phyloP scores from a whole-genome alignment of 1,140 invertebrate genomes.

The Vollenhovia emeryi region DNA sequence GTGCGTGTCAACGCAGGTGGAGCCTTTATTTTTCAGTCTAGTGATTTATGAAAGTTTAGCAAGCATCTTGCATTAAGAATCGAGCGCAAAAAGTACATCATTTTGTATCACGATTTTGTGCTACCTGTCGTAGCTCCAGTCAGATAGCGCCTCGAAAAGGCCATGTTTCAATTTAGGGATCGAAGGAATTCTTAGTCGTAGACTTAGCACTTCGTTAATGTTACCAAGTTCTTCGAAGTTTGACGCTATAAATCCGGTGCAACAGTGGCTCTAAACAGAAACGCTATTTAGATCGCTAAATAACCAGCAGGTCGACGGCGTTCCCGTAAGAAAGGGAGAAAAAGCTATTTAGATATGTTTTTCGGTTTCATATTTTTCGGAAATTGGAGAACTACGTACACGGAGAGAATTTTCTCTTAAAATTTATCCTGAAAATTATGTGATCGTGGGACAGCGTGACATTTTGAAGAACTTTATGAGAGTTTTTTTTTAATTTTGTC shows the following conservation, averaged over 20 bases:
- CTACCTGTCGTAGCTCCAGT: constrained; percentile 18
- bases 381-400: background rate
- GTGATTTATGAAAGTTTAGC: constrained; percentile 59
- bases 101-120: constrained; percentile 14
- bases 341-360: too few species aligned
- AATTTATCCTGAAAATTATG: too few species aligned
- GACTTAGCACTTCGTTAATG: background rate
- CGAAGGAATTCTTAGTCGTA: background rate
- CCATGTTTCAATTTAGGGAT: constrained; percentile 32
- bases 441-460: too few species aligned
- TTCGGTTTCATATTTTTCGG: background rate
- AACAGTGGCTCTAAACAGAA: background rate
- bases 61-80: constrained; percentile 66
- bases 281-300: background rate
- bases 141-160: background rate
- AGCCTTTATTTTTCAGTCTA: constrained; percentile 63
- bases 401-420: too few species aligned
- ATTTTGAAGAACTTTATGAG: too few species aligned
- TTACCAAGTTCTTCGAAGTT: background rate
- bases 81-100: constrained; percentile 58
- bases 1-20: constrained; percentile 64
- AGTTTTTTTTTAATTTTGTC: too few species aligned
- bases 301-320: too few species aligned
- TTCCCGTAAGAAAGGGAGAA: too few species aligned
- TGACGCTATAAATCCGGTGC: background rate